Percentiles rank a stretch among this genome's conserved stretches.
Conservation (phyloP, 2,797 vertebrate species). For the Oophaga sylvatica region DNA sequence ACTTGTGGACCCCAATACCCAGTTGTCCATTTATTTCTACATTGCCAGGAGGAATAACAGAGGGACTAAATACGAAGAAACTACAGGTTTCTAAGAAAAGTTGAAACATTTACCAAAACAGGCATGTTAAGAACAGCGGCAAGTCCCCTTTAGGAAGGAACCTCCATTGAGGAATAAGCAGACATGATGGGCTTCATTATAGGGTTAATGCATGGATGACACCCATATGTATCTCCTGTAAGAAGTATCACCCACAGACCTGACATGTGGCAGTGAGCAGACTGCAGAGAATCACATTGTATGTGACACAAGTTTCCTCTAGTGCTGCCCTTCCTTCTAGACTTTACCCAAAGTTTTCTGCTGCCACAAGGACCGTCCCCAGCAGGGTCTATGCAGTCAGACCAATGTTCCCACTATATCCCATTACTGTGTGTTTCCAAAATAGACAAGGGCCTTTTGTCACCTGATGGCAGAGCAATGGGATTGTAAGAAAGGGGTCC, state of each 20-base stretch:
- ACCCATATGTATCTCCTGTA: background rate
- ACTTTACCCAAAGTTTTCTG: background rate
- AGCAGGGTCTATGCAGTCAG: background rate
- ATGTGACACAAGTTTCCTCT: background rate
- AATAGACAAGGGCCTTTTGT: slow-evolving; percentile 59
- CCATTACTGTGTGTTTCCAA: slow-evolving; percentile 15
- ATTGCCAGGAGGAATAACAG: too few relatives aligned
- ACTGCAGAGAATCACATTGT: background rate
- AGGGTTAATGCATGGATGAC: too few relatives aligned
- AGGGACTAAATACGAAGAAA: too few relatives aligned
- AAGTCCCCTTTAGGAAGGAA: too few relatives aligned
- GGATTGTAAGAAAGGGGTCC: slow-evolving; percentile 89
- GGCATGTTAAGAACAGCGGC: too few relatives aligned
- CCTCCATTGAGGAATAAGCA: too few relatives aligned
- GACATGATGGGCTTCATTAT: too few relatives aligned
- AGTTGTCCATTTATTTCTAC: too few relatives aligned
- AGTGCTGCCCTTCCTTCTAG: background rate
- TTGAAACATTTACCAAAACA: too few relatives aligned
- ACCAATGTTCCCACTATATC: background rate
- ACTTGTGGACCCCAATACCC: too few relatives aligned
- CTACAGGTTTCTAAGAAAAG: too few relatives aligned
- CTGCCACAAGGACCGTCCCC: background rate
- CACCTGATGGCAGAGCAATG: slow-evolving; percentile 98
- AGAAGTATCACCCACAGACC: background rate
- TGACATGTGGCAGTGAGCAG: background rate